Evolutionary conservation across 2,113 vertebrate genomes (phyloP).

Genomic region (Holacanthus passer): DNA sequence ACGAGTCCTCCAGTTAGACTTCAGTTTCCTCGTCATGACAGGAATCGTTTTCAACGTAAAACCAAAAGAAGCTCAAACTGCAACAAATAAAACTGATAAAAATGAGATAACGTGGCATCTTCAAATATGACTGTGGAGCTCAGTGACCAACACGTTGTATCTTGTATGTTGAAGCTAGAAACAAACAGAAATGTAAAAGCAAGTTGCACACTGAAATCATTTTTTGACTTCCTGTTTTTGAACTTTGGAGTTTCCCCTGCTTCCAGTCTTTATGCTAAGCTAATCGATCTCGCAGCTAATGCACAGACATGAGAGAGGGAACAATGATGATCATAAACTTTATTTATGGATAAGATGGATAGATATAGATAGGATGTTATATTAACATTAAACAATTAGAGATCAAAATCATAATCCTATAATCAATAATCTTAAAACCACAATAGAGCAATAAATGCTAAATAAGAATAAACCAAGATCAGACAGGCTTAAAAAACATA

Average conservation of each 20-base stretch:
- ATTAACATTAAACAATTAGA: no score
- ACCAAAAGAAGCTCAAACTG: slow-evolving; percentile 7
- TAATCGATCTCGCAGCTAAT: background rate
- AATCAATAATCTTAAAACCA: no score
- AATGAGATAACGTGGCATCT: background rate
- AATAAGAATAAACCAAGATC: background rate
- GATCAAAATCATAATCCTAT: no score
- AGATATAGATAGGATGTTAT: no score
- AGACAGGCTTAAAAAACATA: no score
- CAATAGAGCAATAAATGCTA: background rate
- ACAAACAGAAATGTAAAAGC: no score
- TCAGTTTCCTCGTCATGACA: slow-evolving; percentile 60
- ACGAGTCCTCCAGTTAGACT: slow-evolving; percentile 69
- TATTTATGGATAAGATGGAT: no score
- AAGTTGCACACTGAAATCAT: no score
- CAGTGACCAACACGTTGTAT: background rate
- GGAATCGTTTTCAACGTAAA: slow-evolving; percentile 54
- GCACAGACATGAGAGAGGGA: background rate
- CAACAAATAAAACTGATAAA: slow-evolving; percentile 7
- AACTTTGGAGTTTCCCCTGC: background rate
- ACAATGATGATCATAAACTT: background rate
- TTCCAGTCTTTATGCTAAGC: slow-evolving; percentile 4
- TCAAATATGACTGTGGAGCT: background rate
- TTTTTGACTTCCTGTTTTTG: background rate
- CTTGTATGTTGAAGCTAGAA: background rate